Evolutionary conservation across 2,797 vertebrate species (phyloP).

Genomic region (Chanos chanos): DNA sequence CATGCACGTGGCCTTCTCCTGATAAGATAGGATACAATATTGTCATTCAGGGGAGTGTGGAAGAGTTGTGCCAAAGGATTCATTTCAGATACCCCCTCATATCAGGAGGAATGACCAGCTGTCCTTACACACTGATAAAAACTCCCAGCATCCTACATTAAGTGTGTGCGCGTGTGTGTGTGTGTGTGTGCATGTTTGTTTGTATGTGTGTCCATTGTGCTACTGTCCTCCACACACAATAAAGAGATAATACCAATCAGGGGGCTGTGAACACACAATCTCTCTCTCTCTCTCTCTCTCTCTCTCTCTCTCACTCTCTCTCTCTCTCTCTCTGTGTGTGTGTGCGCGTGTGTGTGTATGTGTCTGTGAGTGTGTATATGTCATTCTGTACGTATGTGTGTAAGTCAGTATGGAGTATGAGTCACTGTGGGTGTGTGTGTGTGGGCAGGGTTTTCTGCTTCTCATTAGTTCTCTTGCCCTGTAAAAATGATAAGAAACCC

Average conservation of each 20-base stretch:
- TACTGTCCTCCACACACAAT: slow-evolving; percentile 56
- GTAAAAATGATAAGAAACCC: slow-evolving; percentile 21
- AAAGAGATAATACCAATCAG: slow-evolving; percentile 65
- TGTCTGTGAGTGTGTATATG: slow-evolving; percentile 16
- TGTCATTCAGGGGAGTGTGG: slow-evolving; percentile 4
- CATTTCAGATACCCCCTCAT: neutral
- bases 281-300: no score
- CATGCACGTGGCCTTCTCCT: slow-evolving; percentile 5
- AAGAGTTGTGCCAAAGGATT: slow-evolving; percentile 14
- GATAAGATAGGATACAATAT: slow-evolving; percentile 20
- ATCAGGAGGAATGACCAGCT: neutral
- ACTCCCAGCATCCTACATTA: no score
- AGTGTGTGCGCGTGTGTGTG: slow-evolving; percentile 23
- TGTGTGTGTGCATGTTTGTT: slow-evolving; percentile 2
- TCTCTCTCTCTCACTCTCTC: no score
- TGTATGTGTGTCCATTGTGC: slow-evolving; percentile 46
- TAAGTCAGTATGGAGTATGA: no score
- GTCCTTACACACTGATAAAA: slow-evolving; percentile 34
- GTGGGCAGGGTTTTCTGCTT: slow-evolving; percentile 1
- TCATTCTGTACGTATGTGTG: neutral
- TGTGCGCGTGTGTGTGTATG: slow-evolving; percentile 32
- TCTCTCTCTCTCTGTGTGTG: no score
- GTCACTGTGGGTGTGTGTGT: neutral
- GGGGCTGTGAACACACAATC: slow-evolving; percentile 39
- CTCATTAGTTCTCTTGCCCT: slow-evolving; percentile 29